Evolutionary conservation across 2,113 vertebrate genomes (phyloP), one percentile per base, ranked within the genome.

Genomic region (Cichladusa arquata): DNA sequence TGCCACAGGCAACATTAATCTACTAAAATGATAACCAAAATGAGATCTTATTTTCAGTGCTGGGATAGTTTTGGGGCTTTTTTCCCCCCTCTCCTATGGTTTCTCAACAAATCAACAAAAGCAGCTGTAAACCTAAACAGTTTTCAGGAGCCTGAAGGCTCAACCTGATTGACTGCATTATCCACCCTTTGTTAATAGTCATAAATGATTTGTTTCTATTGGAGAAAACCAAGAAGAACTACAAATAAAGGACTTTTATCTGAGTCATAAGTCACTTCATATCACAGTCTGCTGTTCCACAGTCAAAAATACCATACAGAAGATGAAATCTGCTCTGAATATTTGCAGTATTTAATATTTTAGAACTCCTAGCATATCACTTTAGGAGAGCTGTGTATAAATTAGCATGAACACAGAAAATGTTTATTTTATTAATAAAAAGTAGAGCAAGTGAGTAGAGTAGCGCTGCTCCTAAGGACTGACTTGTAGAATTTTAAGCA

Each of bases 1-100:
- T 74, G 87, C 81, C 84, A 95, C 67, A 47, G 85, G 82, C 66
- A 92, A 93, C 83, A 67, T 95, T 90, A 94, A 88, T 83, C 81
- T 58, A 73, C 57, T 62, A 16, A 95, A 93, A 84, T 23, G 74
- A 54, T 86, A 87, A 86, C 53, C 76, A 70, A 64, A 94, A 86
- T 31, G 36, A 34, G 53, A 81, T 74, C 56, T 90, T 81, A 10
- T 83, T 96, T 78, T 64, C 72, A 81, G 67, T n/a, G 25, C 65
- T 64, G 51, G 25, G 44, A 73, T 19, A 38, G 33, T 44, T 66
- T 3, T 54, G 15, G 31, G 34, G 3, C 23, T 57, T 23, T 57
- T 50, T 57, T 10, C 9, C 2, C 0, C 31, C 13, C 45, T 26
- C 56, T 83, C 11, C 36, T 83, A 1, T 67, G n/a, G 25, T 71